Percentiles rank a stretch among this genome's conserved stretches.
These are phyloP conservation scores for Hylaeus volcanicus DNA, from an alignment of 1,140 invertebrate genomes.

Conservation along the genomic window DNA sequence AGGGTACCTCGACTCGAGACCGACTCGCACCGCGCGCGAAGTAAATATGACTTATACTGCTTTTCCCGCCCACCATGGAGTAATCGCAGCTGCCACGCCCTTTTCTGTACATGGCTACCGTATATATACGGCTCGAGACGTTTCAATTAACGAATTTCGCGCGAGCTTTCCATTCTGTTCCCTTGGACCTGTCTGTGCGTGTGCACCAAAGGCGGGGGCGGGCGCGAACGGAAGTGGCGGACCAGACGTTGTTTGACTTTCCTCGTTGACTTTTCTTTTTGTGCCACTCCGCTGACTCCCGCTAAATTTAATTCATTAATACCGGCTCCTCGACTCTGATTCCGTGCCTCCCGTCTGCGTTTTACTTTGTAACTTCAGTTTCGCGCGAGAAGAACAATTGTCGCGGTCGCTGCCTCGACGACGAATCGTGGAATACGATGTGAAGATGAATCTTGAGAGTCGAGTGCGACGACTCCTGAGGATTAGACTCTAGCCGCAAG, in stretches of 20 bases:
- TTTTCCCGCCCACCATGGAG: conserved; percentile 62
- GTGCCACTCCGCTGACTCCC: conserved; percentile 9
- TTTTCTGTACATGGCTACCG: conserved; percentile 53
- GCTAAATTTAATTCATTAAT: conserved; percentile 59
- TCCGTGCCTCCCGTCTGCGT: neutral
- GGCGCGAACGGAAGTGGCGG: neutral
- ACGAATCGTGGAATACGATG: no score
- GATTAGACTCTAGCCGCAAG: no score
- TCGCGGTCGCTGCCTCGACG: neutral
- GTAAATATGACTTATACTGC: conserved; percentile 57
- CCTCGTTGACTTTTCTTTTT: conserved; percentile 41
- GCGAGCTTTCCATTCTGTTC: conserved; percentile 6
- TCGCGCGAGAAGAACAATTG: conserved; percentile 7
- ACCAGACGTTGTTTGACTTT: conserved; percentile 47
- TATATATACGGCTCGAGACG: conserved; percentile 33
- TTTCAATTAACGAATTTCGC: conserved; percentile 69
- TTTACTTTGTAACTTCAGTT: conserved; percentile 8
- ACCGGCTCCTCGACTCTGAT: conserved; percentile 10
- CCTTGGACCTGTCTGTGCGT: neutral
- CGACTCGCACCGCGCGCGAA: conserved; percentile 2
- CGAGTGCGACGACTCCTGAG: no score
- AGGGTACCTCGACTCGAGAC: conserved; percentile 11
- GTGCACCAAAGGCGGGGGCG: neutral
- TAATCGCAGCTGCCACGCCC: conserved; percentile 61
- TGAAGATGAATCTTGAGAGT: no score